A percentile compares a stretch with the other conserved stretches of the same genome.
phyloP scores from a whole-genome alignment of 2,113 vertebrate species.

The Nibea albiflora region DNA sequence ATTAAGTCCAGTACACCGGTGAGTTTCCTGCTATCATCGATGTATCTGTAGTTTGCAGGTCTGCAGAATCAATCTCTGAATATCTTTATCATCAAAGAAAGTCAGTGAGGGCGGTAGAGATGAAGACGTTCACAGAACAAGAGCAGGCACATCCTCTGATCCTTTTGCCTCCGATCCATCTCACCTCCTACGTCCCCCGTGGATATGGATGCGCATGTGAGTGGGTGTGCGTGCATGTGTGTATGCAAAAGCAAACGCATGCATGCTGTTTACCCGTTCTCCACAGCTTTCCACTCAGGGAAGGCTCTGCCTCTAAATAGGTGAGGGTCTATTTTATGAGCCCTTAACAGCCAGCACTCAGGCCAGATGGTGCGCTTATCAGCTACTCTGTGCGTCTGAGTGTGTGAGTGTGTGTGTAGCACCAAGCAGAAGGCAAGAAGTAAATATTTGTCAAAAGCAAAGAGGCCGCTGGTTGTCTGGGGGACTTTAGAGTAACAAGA shows the following conservation, averaged over 20 bases:
- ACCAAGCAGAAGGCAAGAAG: constrained; percentile 59
- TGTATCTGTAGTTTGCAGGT: constrained; percentile 23
- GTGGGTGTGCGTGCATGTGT: constrained; percentile 4
- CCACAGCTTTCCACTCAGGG: constrained; percentile 13
- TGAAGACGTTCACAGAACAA: constrained; percentile 19
- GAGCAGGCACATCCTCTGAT: constrained; percentile 52
- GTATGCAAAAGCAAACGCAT: not conserved
- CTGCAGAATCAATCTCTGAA: constrained; percentile 29
- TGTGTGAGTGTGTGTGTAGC: constrained; percentile 33
- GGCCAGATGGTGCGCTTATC: constrained; percentile 79
- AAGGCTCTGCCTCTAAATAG: constrained; percentile 51
- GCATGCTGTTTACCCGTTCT: constrained; percentile 32
- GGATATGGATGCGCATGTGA: constrained; percentile 17
- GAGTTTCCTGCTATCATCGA: too few species aligned
- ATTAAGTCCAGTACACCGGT: too few species aligned
- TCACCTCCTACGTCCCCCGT: constrained; percentile 42
- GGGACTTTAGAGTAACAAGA: constrained; percentile 61
- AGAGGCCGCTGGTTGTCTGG: constrained; percentile 73
- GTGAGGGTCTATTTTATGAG: constrained; percentile 76
- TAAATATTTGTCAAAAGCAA: constrained; percentile 79
- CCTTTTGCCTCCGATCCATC: constrained; percentile 35
- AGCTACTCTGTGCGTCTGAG: constrained; percentile 56
- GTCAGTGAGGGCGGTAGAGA: constrained; percentile 17
- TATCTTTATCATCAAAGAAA: constrained; percentile 42
- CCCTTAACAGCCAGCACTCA: constrained; percentile 71